Conservation (phyloP, 2,113 vertebrate genomes). For the Oncorhynchus nerka region DNA sequence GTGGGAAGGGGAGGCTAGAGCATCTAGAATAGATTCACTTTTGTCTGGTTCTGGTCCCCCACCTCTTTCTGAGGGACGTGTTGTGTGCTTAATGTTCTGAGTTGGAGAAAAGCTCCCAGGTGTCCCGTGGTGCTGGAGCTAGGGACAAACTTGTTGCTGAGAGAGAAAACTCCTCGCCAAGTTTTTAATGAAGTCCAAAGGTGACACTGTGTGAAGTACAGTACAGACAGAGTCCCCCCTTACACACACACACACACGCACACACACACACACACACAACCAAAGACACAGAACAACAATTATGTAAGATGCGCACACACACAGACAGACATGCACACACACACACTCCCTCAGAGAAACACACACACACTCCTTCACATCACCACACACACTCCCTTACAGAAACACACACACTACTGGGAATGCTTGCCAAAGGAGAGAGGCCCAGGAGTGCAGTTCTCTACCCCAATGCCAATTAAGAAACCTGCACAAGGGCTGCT, state of each 20-base stretch:
- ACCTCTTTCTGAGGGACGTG: constrained; percentile 27
- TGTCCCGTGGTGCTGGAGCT: constrained; percentile 42
- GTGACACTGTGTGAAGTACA: constrained; percentile 33
- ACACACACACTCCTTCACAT: neutral
- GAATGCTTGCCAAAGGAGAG: constrained; percentile 10
- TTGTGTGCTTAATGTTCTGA: constrained; percentile 41
- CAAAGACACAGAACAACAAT: neutral
- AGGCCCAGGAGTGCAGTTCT: constrained; percentile 19
- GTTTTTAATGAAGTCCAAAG: constrained; percentile 54
- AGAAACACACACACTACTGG: neutral
- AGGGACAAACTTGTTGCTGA: constrained; percentile 24
- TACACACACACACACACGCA: neutral
- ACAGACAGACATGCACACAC: neutral
- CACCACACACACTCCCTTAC: neutral
- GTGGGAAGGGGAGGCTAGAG: neutral
- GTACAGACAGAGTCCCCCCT: constrained; percentile 13
- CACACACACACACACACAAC: constrained; percentile 6
- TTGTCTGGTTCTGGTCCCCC: constrained; percentile 21
- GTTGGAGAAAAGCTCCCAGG: constrained; percentile 34
- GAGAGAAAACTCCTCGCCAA: constrained; percentile 24
- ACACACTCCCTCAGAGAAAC: neutral
- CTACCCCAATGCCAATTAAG: constrained; percentile 34
- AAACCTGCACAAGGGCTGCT: constrained; percentile 21
- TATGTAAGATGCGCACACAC: neutral
- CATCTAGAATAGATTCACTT: neutral